A percentile compares a stretch with the other conserved stretches of the same genome.
Conservation (phyloP, 2,888 invertebrate genomes). For the Tyria jacobaeae region DNA sequence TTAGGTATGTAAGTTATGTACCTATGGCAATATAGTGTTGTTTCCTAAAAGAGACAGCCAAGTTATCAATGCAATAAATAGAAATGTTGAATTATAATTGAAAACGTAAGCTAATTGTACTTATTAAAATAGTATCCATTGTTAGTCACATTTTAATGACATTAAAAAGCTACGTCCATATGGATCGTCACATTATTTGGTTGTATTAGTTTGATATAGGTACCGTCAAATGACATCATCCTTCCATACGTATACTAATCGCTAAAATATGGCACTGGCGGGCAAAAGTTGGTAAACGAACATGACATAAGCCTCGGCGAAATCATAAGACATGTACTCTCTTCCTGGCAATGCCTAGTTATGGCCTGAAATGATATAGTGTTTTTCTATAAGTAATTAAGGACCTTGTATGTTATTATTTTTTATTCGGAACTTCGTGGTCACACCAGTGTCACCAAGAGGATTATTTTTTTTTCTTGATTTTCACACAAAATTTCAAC, state of each 20-base stretch:
- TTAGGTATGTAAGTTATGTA: conserved; percentile 8
- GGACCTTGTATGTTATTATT: too few species aligned
- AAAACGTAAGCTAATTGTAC: conserved; percentile 9
- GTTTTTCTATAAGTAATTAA: neutral
- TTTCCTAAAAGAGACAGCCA: neutral
- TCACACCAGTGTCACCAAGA: too few species aligned
- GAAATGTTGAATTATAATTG: neutral
- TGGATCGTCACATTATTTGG: neutral
- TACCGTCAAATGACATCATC: neutral
- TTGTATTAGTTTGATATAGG: too few species aligned
- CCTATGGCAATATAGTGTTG: conserved; percentile 11
- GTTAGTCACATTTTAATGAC: conserved; percentile 3
- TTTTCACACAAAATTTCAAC: too few species aligned
- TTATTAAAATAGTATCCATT: conserved; percentile 19
- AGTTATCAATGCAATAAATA: conserved; percentile 15
- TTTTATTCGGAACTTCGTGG: too few species aligned
- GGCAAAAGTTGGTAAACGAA: neutral
- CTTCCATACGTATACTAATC: too few species aligned
- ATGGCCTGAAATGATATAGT: neutral
- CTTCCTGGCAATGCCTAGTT: neutral
- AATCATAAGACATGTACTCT: neutral
- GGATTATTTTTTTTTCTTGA: too few species aligned
- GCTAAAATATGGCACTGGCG: neutral
- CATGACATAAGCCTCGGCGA: too few species aligned
- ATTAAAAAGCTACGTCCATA: conserved; percentile 1